Evolutionary conservation across 2,888 invertebrate genomes (phyloP).

Genomic region (Polyommatus iphigenia): DNA sequence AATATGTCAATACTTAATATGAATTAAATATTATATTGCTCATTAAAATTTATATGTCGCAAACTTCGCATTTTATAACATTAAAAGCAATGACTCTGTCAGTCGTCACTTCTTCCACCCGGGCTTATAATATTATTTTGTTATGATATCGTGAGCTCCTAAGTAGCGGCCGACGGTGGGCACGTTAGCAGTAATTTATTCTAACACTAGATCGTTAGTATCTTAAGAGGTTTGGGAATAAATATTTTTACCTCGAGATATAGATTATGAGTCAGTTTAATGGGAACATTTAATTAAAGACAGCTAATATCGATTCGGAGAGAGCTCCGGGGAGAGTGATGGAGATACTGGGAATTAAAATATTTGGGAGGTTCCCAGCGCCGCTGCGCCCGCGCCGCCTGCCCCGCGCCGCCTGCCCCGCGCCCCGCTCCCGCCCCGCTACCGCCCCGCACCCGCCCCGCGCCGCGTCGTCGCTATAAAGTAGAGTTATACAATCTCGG

Average conservation of each 20-base stretch:
- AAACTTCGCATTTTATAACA: too few relatives aligned
- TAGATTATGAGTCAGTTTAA: not conserved
- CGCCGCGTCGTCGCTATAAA: not conserved
- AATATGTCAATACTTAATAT: too few relatives aligned
- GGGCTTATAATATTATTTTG: too few relatives aligned
- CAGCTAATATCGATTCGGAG: not conserved
- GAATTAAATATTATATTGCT: too few relatives aligned
- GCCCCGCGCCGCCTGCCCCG: not conserved
- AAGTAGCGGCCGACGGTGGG: not conserved
- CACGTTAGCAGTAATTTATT: not conserved
- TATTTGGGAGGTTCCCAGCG: not conserved
- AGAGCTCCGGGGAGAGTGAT: not conserved
- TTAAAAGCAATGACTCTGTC: too few relatives aligned
- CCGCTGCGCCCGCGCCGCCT: not conserved
- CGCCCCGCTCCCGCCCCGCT: not conserved
- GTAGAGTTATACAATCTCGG: conserved; percentile 5
- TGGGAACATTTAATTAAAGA: conserved; percentile 2
- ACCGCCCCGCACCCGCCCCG: not conserved
- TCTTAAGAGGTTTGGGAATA: not conserved
- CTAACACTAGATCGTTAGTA: not conserved
- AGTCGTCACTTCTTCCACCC: too few relatives aligned
- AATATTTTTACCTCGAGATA: not conserved
- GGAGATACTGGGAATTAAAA: conserved; percentile 1
- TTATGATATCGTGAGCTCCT: not conserved
- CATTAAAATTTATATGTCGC: too few relatives aligned